These are phyloP conservation scores for Chalcis sispes DNA, from an alignment of 2,888 invertebrate genomes.

Conservation along the genomic window DNA sequence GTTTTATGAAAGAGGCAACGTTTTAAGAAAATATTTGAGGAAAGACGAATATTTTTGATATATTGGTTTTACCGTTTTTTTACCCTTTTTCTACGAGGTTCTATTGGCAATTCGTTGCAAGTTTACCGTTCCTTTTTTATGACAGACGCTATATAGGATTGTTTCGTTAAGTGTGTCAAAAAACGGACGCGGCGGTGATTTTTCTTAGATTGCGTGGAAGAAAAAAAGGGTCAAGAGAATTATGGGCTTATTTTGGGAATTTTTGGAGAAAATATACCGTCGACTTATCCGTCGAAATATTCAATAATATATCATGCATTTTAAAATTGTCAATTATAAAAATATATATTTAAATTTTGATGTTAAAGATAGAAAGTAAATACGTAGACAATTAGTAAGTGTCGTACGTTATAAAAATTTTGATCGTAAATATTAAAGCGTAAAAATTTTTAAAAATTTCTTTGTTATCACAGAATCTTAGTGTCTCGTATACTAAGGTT, in stretches of 20 bases:
- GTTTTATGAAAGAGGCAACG: constrained; percentile 20
- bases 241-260: not conserved
- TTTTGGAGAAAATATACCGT: not conserved
- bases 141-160: constrained; percentile 10
- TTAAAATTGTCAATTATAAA: no score
- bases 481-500: no score
- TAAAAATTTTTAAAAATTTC: no score
- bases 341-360: no score
- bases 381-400: no score
- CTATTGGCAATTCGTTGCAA: not conserved
- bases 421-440: no score
- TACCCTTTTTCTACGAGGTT: constrained; percentile 42
- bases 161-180: constrained; percentile 40
- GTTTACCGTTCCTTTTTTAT: constrained; percentile 44
- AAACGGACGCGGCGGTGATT: constrained; percentile 33
- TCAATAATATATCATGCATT: no score
- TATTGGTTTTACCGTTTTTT: constrained; percentile 52
- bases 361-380: no score
- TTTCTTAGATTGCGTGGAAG: constrained; percentile 22
- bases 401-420: no score
- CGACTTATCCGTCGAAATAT: no score
- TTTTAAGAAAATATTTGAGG: not conserved
- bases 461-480: no score
- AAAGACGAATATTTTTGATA: constrained; percentile 14
- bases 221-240: constrained; percentile 55